Percentiles rank a stretch among this genome's conserved stretches.
Conservation (phyloP, 2,888 invertebrate species). For the Sphinx pinastri region DNA sequence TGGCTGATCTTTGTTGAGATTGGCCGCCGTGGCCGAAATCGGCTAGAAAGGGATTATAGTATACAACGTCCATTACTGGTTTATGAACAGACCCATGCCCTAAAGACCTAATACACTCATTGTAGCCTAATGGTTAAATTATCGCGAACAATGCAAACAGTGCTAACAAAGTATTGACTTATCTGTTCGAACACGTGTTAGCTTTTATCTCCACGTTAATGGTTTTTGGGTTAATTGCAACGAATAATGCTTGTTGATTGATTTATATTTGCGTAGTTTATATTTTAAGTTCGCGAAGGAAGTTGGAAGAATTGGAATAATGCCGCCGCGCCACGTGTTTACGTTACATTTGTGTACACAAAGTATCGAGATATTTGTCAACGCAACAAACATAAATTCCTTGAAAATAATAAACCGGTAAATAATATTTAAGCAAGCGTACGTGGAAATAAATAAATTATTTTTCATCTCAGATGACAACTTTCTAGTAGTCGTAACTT, state of each 20-base stretch:
- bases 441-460: too few relatives aligned
- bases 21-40: too few relatives aligned
- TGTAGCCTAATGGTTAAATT: neutral
- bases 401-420: neutral
- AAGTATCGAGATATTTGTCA: neutral
- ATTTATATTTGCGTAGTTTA: neutral
- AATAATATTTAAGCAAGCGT: neutral
- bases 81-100: too few relatives aligned
- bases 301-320: neutral
- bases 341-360: neutral
- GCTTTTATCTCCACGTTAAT: constrained; percentile 1
- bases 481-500: too few relatives aligned
- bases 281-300: neutral
- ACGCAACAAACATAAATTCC: neutral
- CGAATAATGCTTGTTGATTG: neutral
- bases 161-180: neutral
- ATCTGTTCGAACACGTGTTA: neutral
- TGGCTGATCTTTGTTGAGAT: too few relatives aligned
- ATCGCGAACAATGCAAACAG: neutral
- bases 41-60: too few relatives aligned
- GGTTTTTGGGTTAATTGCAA: neutral
- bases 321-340: neutral
- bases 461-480: too few relatives aligned
- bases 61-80: too few relatives aligned
- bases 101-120: neutral